phyloP scores from a whole-genome alignment of 2,888 invertebrate genomes.

The Caenorhabditis macrosperma region DNA sequence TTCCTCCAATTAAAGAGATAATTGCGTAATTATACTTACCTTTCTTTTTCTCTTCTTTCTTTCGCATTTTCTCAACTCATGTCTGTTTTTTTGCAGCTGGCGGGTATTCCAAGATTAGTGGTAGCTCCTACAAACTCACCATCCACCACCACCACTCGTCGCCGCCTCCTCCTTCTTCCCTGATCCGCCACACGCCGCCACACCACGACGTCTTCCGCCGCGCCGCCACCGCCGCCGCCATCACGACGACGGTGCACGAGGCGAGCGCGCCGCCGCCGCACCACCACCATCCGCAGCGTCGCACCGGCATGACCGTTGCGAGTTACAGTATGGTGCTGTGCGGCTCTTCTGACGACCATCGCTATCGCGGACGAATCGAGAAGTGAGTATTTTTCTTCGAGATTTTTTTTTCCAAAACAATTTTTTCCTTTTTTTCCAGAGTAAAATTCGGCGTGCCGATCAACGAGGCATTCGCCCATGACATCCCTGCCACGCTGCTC shows the following conservation, averaged over 20 bases:
- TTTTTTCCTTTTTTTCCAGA: conserved; percentile 63
- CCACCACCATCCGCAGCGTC: conserved; percentile 38
- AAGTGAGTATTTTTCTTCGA: conserved; percentile 67
- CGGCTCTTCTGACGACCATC: conserved; percentile 77
- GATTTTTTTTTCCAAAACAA: conserved; percentile 74
- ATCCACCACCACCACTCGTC: background rate
- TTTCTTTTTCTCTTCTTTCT: background rate
- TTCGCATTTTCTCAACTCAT: background rate
- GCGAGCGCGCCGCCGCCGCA: conserved; percentile 41
- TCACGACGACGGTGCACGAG: conserved; percentile 55
- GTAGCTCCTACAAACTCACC: conserved; percentile 28
- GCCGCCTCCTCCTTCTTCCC: background rate
- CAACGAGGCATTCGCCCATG: conserved; percentile 79
- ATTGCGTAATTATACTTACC: conserved; percentile 3
- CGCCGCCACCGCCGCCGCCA: conserved; percentile 15
- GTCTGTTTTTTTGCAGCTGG: conserved; percentile 31
- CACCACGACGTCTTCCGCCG: conserved; percentile 25
- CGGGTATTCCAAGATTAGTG: conserved; percentile 52
- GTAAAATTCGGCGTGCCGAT: conserved; percentile 80
- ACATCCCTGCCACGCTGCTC: conserved; percentile 80
- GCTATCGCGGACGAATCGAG: conserved; percentile 79
- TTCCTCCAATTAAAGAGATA: background rate
- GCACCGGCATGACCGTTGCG: conserved; percentile 72
- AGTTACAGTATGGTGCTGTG: conserved; percentile 78
- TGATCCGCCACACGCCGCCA: background rate